Conservation (phyloP, 2,888 invertebrate genomes). For the Plebejus melissa region DNA sequence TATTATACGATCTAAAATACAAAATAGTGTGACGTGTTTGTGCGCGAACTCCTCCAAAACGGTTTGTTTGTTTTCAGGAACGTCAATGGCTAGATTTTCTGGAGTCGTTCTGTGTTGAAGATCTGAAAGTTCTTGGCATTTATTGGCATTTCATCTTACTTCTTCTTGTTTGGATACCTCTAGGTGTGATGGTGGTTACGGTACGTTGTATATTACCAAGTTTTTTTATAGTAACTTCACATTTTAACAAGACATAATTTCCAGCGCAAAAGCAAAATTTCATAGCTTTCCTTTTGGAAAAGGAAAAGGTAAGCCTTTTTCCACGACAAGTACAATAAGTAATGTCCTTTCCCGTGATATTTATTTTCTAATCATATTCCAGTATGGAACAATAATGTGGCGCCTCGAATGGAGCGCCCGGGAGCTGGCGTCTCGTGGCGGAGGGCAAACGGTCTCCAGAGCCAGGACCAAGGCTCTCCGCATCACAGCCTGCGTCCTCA, state of each 20-base stretch:
- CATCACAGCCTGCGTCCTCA: constrained; percentile 84
- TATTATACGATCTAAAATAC: too few relatives aligned
- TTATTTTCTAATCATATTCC: constrained; percentile 9
- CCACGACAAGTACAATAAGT: background rate
- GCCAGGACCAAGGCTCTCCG: constrained; percentile 84
- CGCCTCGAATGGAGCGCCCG: constrained; percentile 83
- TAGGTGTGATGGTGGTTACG: constrained; percentile 84
- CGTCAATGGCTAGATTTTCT: constrained; percentile 86
- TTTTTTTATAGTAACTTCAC: too few relatives aligned
- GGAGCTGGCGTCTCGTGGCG: constrained; percentile 80
- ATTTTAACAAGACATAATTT: too few relatives aligned
- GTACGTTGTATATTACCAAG: constrained; percentile 66
- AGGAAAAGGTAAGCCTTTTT: too few relatives aligned
- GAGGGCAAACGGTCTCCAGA: constrained; percentile 76
- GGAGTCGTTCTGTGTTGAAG: constrained; percentile 88
- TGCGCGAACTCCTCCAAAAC: too few relatives aligned
- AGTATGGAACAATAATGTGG: constrained; percentile 67
- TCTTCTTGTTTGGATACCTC: constrained; percentile 87
- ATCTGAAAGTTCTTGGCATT: constrained; percentile 79
- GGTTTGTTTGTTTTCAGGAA: constrained; percentile 61
- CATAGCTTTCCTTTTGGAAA: too few relatives aligned
- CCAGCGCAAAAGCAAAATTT: too few relatives aligned
- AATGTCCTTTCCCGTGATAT: too few relatives aligned
- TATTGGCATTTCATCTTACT: constrained; percentile 90
- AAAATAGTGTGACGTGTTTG: too few relatives aligned